Evolutionary conservation across 2,113 vertebrate species (phyloP).

Genomic region (Python bivittatus): DNA sequence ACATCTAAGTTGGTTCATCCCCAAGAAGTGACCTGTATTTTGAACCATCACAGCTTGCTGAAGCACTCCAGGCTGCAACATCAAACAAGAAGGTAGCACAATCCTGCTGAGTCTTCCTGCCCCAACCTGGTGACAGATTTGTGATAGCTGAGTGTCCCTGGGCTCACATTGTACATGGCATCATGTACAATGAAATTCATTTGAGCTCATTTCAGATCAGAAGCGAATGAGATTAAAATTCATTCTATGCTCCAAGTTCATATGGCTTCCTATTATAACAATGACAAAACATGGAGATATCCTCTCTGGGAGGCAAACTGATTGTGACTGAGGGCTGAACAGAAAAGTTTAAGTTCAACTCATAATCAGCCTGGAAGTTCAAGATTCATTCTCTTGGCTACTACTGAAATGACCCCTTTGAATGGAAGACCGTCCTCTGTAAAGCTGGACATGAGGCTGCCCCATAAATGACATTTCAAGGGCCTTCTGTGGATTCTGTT

Average conservation of each 20-base stretch:
- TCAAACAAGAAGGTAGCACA: neutral
- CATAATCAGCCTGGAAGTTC: neutral
- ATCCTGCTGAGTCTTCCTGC: neutral
- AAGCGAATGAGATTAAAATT: neutral
- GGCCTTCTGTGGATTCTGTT: no score
- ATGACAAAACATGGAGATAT: neutral
- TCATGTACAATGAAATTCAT: neutral
- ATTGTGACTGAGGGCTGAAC: neutral
- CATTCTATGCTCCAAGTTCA: neutral
- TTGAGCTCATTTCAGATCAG: neutral
- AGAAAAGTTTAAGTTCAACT: neutral
- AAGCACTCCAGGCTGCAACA: neutral
- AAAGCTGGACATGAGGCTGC: neutral
- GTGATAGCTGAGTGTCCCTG: neutral
- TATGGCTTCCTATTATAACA: neutral
- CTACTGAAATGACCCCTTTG: neutral
- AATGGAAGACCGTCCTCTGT: neutral
- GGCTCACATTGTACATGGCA: neutral
- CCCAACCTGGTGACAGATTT: neutral
- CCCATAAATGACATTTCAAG: neutral
- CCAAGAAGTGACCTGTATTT: neutral
- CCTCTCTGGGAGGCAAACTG: neutral
- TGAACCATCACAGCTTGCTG: neutral
- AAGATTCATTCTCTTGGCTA: neutral
- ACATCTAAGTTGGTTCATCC: neutral